A percentile compares a stretch with the other conserved stretches of the same genome.
Conservation (phyloP, 2,888 invertebrate genomes). For the Volucella inanis region DNA sequence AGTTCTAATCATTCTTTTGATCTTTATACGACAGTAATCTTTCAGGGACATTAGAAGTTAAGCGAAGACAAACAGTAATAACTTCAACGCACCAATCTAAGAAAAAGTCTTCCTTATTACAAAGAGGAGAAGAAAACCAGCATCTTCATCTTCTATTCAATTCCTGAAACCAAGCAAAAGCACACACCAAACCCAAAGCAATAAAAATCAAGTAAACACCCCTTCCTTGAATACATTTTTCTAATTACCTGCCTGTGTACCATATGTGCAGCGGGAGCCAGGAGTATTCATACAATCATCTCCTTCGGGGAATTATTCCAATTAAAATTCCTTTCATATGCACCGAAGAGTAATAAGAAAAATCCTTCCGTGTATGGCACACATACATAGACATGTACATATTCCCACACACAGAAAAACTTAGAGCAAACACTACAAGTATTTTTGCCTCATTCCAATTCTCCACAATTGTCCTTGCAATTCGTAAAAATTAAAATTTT, state of each 20-base stretch:
- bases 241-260: constrained; percentile 44
- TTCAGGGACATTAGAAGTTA: no score
- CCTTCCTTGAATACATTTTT: constrained; percentile 32
- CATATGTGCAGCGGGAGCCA: constrained; percentile 23
- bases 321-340: constrained; percentile 55
- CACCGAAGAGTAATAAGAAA: constrained; percentile 16
- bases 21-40: no score
- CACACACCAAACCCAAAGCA: no score
- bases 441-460: background rate
- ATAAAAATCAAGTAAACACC: background rate
- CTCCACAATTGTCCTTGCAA: constrained; percentile 54
- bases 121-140: no score
- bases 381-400: background rate
- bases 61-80: no score
- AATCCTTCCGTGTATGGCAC: constrained; percentile 20
- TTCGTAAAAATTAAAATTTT: constrained; percentile 55
- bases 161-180: no score
- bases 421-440: no score
- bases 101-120: no score
- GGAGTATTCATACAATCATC: background rate
- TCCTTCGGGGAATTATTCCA: constrained; percentile 56
- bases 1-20: no score
- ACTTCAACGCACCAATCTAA: no score
- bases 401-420: background rate
- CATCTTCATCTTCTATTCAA: no score